phyloP scores from a whole-genome alignment of 2,888 invertebrate genomes.

The Mechanitis messenoides region DNA sequence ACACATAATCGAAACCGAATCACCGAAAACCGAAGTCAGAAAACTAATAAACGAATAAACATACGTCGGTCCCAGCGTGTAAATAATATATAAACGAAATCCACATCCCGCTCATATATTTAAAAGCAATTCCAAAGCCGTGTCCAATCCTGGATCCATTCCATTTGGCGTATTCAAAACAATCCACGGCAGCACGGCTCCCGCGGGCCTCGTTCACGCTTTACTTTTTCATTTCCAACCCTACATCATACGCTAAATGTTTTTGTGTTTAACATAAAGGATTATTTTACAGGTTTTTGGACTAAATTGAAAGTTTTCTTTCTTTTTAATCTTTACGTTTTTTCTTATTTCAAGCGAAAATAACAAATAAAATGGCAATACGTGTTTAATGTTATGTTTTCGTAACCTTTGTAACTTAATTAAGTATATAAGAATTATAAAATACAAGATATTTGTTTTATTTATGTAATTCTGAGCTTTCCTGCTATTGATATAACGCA shows the following conservation, averaged over 20 bases:
- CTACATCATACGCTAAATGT: slow-evolving; percentile 4
- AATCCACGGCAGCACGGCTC: slow-evolving; percentile 64
- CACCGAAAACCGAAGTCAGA: neutral
- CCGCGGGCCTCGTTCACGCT: slow-evolving; percentile 69
- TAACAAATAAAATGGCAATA: no score
- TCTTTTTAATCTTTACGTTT: no score
- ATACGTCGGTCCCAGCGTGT: neutral
- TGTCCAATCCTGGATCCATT: slow-evolving; percentile 30
- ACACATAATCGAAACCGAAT: no score
- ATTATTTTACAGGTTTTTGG: slow-evolving; percentile 1
- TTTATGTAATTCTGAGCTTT: no score
- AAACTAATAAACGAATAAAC: neutral
- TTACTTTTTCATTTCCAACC: slow-evolving; percentile 43
- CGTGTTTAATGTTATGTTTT: no score
- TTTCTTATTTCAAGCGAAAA: no score
- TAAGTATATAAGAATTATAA: no score
- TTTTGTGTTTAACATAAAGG: slow-evolving; percentile 7
- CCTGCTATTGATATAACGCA: no score
- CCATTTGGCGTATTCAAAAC: slow-evolving; percentile 61
- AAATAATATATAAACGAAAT: slow-evolving; percentile 5
- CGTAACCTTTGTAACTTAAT: no score
- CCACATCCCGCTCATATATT: slow-evolving; percentile 26
- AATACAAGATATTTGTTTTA: no score
- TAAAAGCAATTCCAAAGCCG: slow-evolving; percentile 38
- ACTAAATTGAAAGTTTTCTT: neutral